Base-by-base conservation (phyloP, 1,140 invertebrate species). In the Tetramorium simillimum region DNA sequence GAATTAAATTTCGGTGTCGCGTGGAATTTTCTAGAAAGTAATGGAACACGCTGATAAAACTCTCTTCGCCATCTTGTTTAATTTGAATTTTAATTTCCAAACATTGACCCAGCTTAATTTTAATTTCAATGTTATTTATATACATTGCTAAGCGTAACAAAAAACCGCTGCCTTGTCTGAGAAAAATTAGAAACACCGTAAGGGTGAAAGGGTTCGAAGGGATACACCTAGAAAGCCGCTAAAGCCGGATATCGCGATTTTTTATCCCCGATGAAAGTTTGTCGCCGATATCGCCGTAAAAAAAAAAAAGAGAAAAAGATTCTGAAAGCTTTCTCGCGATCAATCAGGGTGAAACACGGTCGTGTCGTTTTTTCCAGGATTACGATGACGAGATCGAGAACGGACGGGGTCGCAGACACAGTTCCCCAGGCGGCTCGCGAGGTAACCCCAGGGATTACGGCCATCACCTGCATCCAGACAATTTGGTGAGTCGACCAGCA, bases 301-400 rank as follows among this genome's bases (percentile, higher is more conserved):
- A 49, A 78, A 49, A 78, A 65, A 65, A 58, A 75, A 51, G n/a
- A 33, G 18, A 58, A 33, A 56, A 75, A 60, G 4, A 37, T 0
- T 56, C 12, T 14, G 56, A 46, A 33, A 58, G 33, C 37, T 49
- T 40, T 18, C 14, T 81, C 33, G 49, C 46, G 51, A 82, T 75
- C 80, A 72, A 75, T 60, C 53, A n/a, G 40, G 14, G 33, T 75
- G 40, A 84, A 37, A 84, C 80, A 75, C 53, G 80, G 14, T 21
- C 16, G 33, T 60, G 77, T 80, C 67, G 58, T 89, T 72, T 92
- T 93, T 93, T 88, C 6, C 90, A 95, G 95, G 95, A 95, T 89
- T 95, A 95, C 89, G 95, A 95, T 43, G 94, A 94, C 87, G 94
- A 95, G 24, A 80, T 94, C 78, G 94, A 95, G n/a, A 94, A 92